Conservation (phyloP, 2,797 vertebrate genomes). For the Megalops cyprinoides region DNA sequence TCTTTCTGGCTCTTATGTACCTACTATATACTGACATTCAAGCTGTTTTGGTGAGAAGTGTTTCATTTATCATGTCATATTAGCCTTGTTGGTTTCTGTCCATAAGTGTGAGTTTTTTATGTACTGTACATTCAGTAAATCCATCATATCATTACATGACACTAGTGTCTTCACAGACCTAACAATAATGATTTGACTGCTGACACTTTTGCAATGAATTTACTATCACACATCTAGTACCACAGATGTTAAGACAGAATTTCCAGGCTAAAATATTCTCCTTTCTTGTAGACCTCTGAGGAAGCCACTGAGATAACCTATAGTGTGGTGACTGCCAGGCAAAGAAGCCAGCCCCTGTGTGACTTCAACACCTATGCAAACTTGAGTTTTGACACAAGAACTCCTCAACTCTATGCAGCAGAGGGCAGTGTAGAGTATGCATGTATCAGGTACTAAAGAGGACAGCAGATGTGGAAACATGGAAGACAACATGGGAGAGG, state of each 20-base stretch:
- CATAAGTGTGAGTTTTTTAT: no score
- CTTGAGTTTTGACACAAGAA: not conserved
- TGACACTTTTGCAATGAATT: no score
- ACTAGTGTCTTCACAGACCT: no score
- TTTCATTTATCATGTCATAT: no score
- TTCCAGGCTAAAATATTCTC: not conserved
- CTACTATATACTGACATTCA: no score
- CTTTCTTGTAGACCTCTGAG: not conserved
- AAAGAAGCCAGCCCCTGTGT: not conserved
- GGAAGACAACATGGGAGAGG: not conserved
- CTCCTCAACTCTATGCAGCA: not conserved
- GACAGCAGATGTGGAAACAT: not conserved
- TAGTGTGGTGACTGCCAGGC: not conserved
- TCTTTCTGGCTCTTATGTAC: no score
- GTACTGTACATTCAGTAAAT: no score
- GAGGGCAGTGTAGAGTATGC: constrained; percentile 2
- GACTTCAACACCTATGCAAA: not conserved
- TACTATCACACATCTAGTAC: no score
- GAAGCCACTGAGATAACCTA: not conserved
- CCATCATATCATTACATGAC: no score
- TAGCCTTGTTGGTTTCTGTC: no score
- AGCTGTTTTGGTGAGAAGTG: no score
- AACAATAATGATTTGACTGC: no score
- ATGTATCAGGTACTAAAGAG: not conserved
- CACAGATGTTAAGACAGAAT: not conserved